Percentiles rank a stretch among this genome's conserved stretches.
Evolutionary conservation across 1,140 invertebrate species (phyloP).

Genomic region (Drosophila erecta): DNA sequence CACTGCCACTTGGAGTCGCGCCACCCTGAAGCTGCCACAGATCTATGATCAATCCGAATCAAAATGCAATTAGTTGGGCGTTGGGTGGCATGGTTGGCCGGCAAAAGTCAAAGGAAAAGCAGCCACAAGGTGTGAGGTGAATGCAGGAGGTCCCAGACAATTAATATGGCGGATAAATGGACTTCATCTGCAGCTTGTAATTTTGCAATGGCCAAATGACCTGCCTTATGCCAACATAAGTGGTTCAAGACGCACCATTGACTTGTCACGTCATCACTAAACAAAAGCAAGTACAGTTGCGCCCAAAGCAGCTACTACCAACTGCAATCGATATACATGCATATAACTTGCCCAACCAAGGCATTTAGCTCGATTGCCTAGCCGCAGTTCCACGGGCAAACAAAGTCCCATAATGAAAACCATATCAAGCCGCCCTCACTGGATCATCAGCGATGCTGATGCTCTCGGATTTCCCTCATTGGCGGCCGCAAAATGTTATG

Average conservation of each 20-base stretch:
- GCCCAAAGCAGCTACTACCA: background rate
- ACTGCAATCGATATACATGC: slow-evolving; percentile 4
- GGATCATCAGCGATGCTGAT: slow-evolving; percentile 24
- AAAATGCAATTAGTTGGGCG: slow-evolving; percentile 45
- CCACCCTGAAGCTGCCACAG: slow-evolving; percentile 48
- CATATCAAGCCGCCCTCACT: background rate
- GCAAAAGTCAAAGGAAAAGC: slow-evolving; percentile 17
- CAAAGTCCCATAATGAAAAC: background rate
- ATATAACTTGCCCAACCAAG: slow-evolving; percentile 43
- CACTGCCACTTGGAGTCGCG: background rate
- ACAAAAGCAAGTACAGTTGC: slow-evolving; percentile 28
- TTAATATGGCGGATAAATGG: slow-evolving; percentile 23
- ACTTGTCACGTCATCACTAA: background rate
- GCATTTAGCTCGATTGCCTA: slow-evolving; percentile 46
- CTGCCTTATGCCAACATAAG: no score
- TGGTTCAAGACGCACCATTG: no score
- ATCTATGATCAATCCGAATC: slow-evolving; percentile 58
- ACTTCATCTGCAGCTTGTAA: background rate
- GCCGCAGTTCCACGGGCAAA: slow-evolving; percentile 27
- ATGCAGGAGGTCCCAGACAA: slow-evolving; percentile 11
- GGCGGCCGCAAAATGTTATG: slow-evolving; percentile 35
- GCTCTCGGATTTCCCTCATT: slow-evolving; percentile 28
- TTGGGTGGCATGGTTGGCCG: slow-evolving; percentile 21
- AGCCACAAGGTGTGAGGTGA: slow-evolving; percentile 5
- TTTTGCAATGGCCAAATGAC: background rate